Evolutionary conservation across 2,888 invertebrate species (phyloP).

Genomic region (Agrochola lychnidis): DNA sequence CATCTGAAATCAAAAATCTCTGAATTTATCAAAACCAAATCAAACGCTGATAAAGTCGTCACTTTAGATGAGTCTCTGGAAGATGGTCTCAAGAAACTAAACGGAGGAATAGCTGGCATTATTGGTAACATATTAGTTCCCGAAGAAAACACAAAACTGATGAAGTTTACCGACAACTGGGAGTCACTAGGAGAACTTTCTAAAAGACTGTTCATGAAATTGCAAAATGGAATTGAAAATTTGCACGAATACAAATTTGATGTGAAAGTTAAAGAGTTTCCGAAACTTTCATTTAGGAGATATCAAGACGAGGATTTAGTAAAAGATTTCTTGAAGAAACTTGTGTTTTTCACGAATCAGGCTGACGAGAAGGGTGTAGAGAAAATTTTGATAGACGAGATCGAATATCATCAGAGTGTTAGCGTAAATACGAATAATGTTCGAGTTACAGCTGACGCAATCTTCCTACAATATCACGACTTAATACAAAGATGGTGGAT

Average conservation of each 20-base stretch:
- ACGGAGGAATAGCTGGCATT: conserved; percentile 43
- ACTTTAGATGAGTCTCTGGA: conserved; percentile 38
- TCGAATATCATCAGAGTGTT: conserved; percentile 10
- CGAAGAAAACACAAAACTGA: conserved; percentile 27
- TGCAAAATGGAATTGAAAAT: conserved; percentile 14
- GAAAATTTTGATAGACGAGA: conserved; percentile 38
- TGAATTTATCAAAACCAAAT: conserved; percentile 23
- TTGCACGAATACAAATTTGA: conserved; percentile 35
- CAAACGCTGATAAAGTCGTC: conserved; percentile 17
- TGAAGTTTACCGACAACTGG: conserved; percentile 34
- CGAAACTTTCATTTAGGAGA: conserved; percentile 20
- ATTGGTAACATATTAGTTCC: conserved; percentile 50
- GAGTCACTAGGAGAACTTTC: conserved; percentile 26
- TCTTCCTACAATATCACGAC: too few species aligned
- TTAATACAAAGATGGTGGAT: too few species aligned
- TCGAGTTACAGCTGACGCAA: too few species aligned
- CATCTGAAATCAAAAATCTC: conserved; percentile 22
- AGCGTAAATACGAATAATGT: background rate
- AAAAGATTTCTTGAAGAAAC: conserved; percentile 38
- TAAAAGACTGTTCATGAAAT: conserved; percentile 30
- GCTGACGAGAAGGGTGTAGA: conserved; percentile 38
- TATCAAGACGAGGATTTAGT: conserved; percentile 15
- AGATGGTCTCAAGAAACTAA: conserved; percentile 13
- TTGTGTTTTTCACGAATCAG: conserved; percentile 47
- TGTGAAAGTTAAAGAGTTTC: conserved; percentile 33